Base-by-base conservation (phyloP, 2,113 vertebrate species). In the Typhlomys cinereus region DNA sequence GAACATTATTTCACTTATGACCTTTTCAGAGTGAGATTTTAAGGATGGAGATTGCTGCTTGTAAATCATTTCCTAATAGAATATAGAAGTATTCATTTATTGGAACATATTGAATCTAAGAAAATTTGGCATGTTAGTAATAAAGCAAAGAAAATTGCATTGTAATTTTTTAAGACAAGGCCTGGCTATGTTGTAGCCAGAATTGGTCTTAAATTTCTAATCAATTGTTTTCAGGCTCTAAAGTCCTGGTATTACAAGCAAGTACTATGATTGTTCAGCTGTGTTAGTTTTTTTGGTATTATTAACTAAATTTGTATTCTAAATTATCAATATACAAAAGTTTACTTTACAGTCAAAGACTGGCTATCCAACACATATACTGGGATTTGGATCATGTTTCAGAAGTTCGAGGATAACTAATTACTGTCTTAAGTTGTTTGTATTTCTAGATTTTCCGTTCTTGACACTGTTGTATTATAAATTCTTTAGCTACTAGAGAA, bases 51-150 rank as follows among this genome's bases (percentile, higher is more conserved):
- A 36, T 76, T 76, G 54, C 34, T 70, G 46, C 0, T 6, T 23
- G 39, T 15, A 52, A 94, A 87, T 54, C 46, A 7, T 54, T 85
- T 67, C 4, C 18, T 21, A 21, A 69, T 93, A 85, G 59, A 88
- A 74, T 54, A 39, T 5, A 91, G 7, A 0, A 90, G 34, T 20
- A 88, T 93, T 85, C 23, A 67, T 57, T 80, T 92, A 79, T 91
- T 85, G 39, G 41, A 39, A 4, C 41, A 29, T 36, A 73, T 66
- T 85, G 6, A 90, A 92, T 41, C 34, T 57, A 71, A 52, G 0
- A 62, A 87, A 80, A 85, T n/a, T n/a, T 84, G 13, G 78, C 27
- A 20, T 41, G 44, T 29, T 87, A 90, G 21, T 90, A 90, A 67
- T 78, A 52, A 52, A 10, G 6, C 29, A 62, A n/a, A 81, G 31